Conservation (phyloP, 1,140 invertebrate genomes). For the Leptinotarsa texana region DNA sequence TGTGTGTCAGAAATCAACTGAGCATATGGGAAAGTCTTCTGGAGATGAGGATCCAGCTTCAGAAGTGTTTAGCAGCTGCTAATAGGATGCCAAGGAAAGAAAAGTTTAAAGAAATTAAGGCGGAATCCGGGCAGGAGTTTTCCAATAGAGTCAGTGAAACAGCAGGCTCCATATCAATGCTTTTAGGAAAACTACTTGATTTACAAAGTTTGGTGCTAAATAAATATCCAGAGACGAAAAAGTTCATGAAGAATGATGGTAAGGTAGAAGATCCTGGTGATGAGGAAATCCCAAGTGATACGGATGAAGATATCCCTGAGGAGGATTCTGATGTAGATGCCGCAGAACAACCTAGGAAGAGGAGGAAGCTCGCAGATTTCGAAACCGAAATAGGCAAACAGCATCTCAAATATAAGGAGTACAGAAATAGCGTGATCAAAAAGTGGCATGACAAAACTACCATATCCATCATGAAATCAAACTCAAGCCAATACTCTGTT, state of each 20-base stretch:
- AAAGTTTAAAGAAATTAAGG: constrained; percentile 59
- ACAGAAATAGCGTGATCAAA: constrained; percentile 77
- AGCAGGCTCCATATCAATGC: constrained; percentile 59
- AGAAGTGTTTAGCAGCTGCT: constrained; percentile 72
- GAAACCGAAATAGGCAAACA: constrained; percentile 64
- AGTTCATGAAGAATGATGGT: constrained; percentile 39
- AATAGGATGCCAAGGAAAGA: constrained; percentile 78
- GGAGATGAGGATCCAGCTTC: constrained; percentile 82
- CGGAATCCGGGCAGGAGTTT: constrained; percentile 59
- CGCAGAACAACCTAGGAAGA: constrained; percentile 55
- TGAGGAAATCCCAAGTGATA: constrained; percentile 59
- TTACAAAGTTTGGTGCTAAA: constrained; percentile 66
- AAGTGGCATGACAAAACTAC: constrained; percentile 94
- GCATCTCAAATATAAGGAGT: constrained; percentile 70
- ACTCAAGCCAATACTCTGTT: constrained; percentile 72
- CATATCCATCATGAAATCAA: constrained; percentile 62
- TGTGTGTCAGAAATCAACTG: constrained; percentile 76
- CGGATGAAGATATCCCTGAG: constrained; percentile 56
- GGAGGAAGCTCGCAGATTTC: constrained; percentile 69
- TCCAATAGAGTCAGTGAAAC: constrained; percentile 58
- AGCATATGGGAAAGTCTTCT: constrained; percentile 81
- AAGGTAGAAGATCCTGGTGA: constrained; percentile 54
- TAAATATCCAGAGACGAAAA: constrained; percentile 69
- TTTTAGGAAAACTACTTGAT: constrained; percentile 69
- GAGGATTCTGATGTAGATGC: constrained; percentile 53